A percentile compares a stretch with the other conserved stretches of the same genome.
Evolutionary conservation across 2,797 vertebrate species (phyloP).

Genomic region (Muscicapa comitata): DNA sequence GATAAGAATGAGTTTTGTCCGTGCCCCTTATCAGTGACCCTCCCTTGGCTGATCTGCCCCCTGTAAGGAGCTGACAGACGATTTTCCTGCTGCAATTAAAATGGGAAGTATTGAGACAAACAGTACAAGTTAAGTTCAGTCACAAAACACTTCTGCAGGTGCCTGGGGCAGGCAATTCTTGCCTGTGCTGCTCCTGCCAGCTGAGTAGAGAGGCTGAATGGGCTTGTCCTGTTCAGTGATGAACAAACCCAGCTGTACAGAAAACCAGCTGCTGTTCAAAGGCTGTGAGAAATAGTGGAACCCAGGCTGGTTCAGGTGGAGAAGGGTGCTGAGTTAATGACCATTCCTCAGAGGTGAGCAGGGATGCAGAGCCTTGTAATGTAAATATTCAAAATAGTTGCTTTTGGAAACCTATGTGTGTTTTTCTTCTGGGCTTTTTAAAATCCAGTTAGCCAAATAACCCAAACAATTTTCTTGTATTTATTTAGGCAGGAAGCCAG

Average conservation of each 20-base stretch:
- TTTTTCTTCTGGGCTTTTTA: constrained; percentile 12
- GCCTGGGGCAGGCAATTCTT: neutral
- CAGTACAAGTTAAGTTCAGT: rapidly evolving
- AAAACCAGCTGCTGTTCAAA: neutral
- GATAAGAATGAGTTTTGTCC: neutral
- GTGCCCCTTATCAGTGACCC: neutral
- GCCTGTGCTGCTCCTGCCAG: neutral
- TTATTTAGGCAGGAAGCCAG: constrained; percentile 48
- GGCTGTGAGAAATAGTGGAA: neutral
- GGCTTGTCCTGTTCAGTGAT: neutral
- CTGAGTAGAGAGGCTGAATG: rapidly evolving
- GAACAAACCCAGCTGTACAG: neutral
- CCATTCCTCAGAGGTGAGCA: neutral
- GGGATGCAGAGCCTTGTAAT: neutral
- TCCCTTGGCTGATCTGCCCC: neutral
- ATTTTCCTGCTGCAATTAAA: neutral
- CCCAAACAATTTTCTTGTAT: constrained; percentile 16
- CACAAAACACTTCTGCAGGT: neutral
- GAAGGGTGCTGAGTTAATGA: neutral
- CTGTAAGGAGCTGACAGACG: neutral
- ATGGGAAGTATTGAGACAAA: neutral
- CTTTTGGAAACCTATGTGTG: neutral
- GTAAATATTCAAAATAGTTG: neutral
- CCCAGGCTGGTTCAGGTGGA: neutral
- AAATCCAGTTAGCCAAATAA: constrained; percentile 28